Percentiles rank a stretch among this genome's conserved stretches.
phyloP scores from a whole-genome alignment of 1,140 invertebrate genomes.

The Anastrepha ludens region DNA sequence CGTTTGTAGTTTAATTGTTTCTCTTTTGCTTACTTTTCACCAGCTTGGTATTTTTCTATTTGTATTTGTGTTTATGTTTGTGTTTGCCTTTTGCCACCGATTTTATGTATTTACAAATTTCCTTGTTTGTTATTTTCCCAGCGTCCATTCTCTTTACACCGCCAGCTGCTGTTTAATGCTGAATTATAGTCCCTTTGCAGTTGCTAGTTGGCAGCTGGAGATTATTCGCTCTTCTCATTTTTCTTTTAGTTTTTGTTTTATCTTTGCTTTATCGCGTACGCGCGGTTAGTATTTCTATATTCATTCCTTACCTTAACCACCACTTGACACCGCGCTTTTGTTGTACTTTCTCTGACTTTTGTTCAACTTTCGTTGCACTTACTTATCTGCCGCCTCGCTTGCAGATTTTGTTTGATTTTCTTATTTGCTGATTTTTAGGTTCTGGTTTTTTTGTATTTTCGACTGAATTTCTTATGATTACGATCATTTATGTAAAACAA shows the following conservation, averaged over 20 bases:
- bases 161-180: not conserved
- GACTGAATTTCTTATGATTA: not conserved
- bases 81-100: constrained; percentile 43
- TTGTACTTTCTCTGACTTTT: not conserved
- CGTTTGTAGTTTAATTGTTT: not conserved
- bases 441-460: not conserved
- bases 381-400: not conserved
- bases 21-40: constrained; percentile 23
- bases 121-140: constrained; percentile 47
- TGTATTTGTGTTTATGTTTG: not conserved
- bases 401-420: constrained; percentile 30
- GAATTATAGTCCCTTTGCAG: constrained; percentile 31
- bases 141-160: not conserved
- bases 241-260: not conserved
- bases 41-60: constrained; percentile 1
- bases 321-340: not conserved
- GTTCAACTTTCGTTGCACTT: not conserved
- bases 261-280: not conserved
- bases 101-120: constrained; percentile 52
- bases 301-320: not conserved
- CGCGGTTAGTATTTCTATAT: not conserved
- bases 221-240: constrained; percentile 30
- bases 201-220: not conserved
- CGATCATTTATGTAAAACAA: not conserved
- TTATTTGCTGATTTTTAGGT: not conserved